phyloP scores from a whole-genome alignment of 2,888 invertebrate genomes.

The Rhabditoides inermis region DNA sequence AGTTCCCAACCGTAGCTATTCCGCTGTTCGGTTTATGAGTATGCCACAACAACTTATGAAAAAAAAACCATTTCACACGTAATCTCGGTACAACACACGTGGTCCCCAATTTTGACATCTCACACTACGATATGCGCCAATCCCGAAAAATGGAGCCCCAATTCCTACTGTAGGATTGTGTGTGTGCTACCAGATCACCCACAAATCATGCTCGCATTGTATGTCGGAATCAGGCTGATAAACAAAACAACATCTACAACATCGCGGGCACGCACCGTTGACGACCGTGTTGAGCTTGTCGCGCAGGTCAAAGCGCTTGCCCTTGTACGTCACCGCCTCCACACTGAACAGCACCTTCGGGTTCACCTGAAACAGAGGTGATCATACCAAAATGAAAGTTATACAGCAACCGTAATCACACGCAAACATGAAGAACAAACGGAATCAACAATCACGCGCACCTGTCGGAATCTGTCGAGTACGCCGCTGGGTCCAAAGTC shows the following conservation, averaged over 20 bases:
- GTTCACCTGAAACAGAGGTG: conserved; percentile 54
- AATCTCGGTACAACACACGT: too few species aligned
- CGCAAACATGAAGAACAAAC: too few species aligned
- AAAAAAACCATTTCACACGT: not conserved
- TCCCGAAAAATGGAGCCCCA: too few species aligned
- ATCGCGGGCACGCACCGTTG: conserved; percentile 28
- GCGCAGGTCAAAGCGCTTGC: conserved; percentile 57
- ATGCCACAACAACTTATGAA: not conserved
- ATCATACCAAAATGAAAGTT: not conserved
- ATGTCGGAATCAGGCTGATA: too few species aligned
- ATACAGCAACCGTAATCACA: not conserved
- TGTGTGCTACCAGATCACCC: too few species aligned
- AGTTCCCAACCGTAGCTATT: too few species aligned
- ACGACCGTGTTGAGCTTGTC: conserved; percentile 57
- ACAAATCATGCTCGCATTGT: too few species aligned
- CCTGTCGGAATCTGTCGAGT: conserved; percentile 38
- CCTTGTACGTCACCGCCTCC: conserved; percentile 59
- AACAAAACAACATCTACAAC: not conserved
- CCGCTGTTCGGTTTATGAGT: too few species aligned
- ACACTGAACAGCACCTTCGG: conserved; percentile 60
- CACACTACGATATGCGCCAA: too few species aligned
- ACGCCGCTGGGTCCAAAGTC: conserved; percentile 58
- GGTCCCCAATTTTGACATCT: too few species aligned
- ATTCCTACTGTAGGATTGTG: too few species aligned
- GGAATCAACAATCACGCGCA: too few species aligned